phyloP scores from a whole-genome alignment of 2,888 invertebrate genomes.

The Schizaphis graminum region DNA sequence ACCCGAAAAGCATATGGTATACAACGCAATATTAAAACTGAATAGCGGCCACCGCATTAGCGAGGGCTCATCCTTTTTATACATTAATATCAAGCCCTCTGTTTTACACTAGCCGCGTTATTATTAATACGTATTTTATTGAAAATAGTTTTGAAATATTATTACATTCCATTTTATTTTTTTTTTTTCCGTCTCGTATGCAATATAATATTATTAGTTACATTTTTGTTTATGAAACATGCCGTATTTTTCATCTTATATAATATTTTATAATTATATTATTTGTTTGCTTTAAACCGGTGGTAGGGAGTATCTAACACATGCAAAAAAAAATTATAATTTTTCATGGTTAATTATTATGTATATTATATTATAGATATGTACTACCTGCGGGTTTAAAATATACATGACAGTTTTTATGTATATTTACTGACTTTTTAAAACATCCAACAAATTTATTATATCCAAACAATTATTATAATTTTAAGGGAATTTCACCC shows the following conservation, averaged over 20 bases:
- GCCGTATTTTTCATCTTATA: neutral
- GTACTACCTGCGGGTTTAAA: neutral
- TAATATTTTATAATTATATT: neutral
- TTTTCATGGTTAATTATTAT: neutral
- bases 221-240: neutral
- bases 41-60: neutral
- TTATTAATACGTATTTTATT: constrained; percentile 25
- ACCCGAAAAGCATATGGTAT: neutral
- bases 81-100: constrained; percentile 37
- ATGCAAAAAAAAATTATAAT: neutral
- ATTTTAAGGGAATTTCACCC: neutral
- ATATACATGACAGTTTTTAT: neutral
- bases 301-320: neutral
- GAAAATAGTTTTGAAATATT: constrained; percentile 26
- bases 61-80: constrained; percentile 31
- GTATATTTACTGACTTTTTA: neutral
- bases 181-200: neutral
- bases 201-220: neutral
- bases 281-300: neutral
- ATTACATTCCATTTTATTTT: neutral
- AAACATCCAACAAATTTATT: neutral
- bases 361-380: neutral
- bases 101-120: constrained; percentile 1
- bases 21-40: neutral
- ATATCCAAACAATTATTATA: constrained; percentile 17